Conservation (phyloP, 2,113 vertebrate species). For the Silurus glanis region DNA sequence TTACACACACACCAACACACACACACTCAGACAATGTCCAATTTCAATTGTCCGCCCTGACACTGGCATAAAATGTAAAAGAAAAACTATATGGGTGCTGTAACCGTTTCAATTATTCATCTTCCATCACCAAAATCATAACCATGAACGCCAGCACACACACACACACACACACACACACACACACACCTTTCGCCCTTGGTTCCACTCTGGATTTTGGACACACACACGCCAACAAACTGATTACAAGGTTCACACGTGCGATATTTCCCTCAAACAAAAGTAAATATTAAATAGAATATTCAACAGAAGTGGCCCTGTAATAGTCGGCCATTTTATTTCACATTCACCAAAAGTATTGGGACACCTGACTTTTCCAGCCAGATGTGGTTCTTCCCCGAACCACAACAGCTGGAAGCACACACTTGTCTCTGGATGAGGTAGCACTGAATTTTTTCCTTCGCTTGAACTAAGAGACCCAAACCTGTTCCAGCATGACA, state of each 20-base stretch:
- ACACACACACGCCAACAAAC: background rate
- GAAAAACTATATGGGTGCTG: background rate
- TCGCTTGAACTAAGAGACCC: too few relatives aligned
- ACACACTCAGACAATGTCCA: constrained; percentile 33
- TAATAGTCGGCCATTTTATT: background rate
- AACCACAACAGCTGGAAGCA: too few relatives aligned
- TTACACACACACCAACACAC: background rate
- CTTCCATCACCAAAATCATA: constrained; percentile 29
- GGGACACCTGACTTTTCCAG: too few relatives aligned
- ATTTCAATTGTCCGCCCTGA: background rate
- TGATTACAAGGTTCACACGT: background rate
- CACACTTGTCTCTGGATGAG: too few relatives aligned
- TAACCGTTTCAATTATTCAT: constrained; percentile 17
- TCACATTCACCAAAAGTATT: background rate
- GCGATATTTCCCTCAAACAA: background rate
- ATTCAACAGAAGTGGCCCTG: too few relatives aligned
- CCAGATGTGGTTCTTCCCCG: too few relatives aligned
- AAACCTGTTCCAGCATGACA: too few relatives aligned
- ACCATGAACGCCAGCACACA: constrained; percentile 9
- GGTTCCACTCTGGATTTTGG: background rate
- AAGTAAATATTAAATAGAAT: background rate
- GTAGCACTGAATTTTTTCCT: too few relatives aligned
- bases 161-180: background rate
- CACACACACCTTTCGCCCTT: background rate
- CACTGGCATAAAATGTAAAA: background rate